Evolutionary conservation across 2,888 invertebrate genomes (phyloP).

Genomic region (Germaria angustata): DNA sequence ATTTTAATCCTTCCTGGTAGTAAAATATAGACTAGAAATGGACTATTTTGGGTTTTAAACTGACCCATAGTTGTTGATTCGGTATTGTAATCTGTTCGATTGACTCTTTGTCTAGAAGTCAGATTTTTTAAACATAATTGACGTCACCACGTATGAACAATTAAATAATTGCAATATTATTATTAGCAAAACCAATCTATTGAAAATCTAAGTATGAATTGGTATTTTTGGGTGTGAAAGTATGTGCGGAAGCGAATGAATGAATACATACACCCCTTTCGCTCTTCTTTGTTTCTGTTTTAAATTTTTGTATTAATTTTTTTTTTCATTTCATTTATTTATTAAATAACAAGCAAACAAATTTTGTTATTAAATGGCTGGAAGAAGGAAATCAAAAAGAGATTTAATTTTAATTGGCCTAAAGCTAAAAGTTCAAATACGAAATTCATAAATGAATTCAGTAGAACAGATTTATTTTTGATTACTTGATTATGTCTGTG

Average conservation of each 20-base stretch:
- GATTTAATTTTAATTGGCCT: slow-evolving; percentile 50
- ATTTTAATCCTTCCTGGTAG: too few relatives aligned
- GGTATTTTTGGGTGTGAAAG: slow-evolving; percentile 1
- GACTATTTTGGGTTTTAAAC: too few relatives aligned
- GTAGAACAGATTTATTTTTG: background rate
- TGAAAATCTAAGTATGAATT: slow-evolving; percentile 59
- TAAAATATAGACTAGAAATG: too few relatives aligned
- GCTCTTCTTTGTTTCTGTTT: background rate
- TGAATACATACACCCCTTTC: background rate
- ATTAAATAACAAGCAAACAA: slow-evolving; percentile 17
- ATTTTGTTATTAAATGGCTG: slow-evolving; percentile 23
- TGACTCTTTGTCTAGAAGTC: too few relatives aligned
- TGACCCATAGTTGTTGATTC: too few relatives aligned
- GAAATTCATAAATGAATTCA: slow-evolving; percentile 32
- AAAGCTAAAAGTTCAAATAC: slow-evolving; percentile 39
- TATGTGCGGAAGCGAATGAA: background rate
- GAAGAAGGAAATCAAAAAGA: slow-evolving; percentile 49
- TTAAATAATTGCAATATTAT: slow-evolving; percentile 43
- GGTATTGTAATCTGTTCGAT: too few relatives aligned
- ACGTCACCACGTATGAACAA: background rate
- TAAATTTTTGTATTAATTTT: background rate
- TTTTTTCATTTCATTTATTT: slow-evolving; percentile 22
- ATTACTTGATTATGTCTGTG: slow-evolving; percentile 1
- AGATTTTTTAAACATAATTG: slow-evolving; percentile 1
- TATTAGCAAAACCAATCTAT: slow-evolving; percentile 47